Percentiles rank a stretch among this genome's conserved stretches.
Evolutionary conservation across 2,797 vertebrate species (phyloP).

Genomic region (Phylloscopus collybita): DNA sequence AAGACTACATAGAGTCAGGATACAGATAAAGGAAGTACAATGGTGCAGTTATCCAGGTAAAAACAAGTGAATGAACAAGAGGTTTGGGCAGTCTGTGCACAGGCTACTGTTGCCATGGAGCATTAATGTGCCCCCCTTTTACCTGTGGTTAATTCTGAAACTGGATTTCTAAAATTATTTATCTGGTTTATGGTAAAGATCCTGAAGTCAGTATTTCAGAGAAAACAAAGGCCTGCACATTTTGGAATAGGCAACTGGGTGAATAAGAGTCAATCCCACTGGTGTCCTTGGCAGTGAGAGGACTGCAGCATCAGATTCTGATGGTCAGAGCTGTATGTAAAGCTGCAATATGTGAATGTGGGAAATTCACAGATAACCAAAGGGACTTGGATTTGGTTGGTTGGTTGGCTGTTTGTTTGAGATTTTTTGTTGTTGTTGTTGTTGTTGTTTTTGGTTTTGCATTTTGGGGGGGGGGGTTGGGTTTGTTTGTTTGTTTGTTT

Average conservation of each 20-base stretch:
- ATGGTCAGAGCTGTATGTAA: neutral
- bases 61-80: neutral
- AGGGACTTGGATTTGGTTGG: neutral
- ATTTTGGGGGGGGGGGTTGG: too few relatives aligned
- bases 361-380: neutral
- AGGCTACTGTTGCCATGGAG: neutral
- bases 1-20: neutral
- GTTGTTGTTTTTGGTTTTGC: neutral
- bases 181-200: neutral
- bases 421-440: too few relatives aligned
- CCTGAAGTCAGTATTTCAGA: neutral
- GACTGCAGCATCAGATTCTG: neutral
- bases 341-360: accelerated
- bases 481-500: neutral
- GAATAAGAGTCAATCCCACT: neutral
- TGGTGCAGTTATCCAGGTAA: neutral
- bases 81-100: neutral
- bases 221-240: neutral
- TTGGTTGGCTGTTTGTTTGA: neutral
- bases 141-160: neutral
- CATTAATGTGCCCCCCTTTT: neutral
- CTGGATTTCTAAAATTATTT: neutral
- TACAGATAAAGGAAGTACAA: neutral
- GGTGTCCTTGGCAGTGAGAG: neutral
- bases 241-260: neutral